phyloP scores from a whole-genome alignment of 2,888 invertebrate species.

The Mesodorylaimus sp. region DNA sequence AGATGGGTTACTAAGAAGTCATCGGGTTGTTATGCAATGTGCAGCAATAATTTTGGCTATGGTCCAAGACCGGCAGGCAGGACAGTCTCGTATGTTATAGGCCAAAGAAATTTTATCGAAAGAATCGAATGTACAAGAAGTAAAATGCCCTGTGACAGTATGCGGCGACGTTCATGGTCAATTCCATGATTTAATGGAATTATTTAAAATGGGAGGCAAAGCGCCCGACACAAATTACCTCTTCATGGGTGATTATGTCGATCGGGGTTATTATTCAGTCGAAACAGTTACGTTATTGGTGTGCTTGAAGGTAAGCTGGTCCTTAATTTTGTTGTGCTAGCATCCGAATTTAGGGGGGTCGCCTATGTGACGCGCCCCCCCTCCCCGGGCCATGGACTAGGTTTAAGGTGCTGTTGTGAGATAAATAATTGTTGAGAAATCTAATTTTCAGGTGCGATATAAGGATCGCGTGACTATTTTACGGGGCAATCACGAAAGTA shows the following conservation, averaged over 20 bases:
- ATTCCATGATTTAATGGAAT: constrained; percentile 98
- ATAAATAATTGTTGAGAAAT: too few relatives aligned
- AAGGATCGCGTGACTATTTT: constrained; percentile 98
- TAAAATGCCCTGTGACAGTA: constrained; percentile 98
- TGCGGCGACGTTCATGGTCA: constrained; percentile 99
- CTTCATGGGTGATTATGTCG: constrained; percentile 99
- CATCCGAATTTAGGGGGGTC: too few relatives aligned
- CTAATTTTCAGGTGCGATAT: constrained; percentile 65
- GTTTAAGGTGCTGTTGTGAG: too few relatives aligned
- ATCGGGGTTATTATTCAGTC: constrained; percentile 98
- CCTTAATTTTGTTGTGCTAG: too few relatives aligned
- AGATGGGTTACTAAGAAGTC: too few relatives aligned
- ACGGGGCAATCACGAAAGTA: constrained; percentile 95
- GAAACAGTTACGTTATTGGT: constrained; percentile 96
- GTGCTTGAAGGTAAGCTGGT: constrained; percentile 76
- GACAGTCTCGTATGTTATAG: too few relatives aligned
- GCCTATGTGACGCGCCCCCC: too few relatives aligned
- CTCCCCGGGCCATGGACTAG: too few relatives aligned
- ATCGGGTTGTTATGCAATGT: too few relatives aligned
- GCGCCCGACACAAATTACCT: constrained; percentile 98
- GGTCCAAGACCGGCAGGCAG: too few relatives aligned
- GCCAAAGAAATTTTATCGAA: constrained; percentile 97
- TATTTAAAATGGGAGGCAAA: constrained; percentile 94
- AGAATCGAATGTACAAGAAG: constrained; percentile 99
- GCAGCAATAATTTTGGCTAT: too few relatives aligned